Percentiles rank a stretch among this genome's conserved stretches.
These are phyloP conservation scores for Nomia melanderi DNA, from an alignment of 1,140 invertebrate species.

Conservation along the genomic window DNA sequence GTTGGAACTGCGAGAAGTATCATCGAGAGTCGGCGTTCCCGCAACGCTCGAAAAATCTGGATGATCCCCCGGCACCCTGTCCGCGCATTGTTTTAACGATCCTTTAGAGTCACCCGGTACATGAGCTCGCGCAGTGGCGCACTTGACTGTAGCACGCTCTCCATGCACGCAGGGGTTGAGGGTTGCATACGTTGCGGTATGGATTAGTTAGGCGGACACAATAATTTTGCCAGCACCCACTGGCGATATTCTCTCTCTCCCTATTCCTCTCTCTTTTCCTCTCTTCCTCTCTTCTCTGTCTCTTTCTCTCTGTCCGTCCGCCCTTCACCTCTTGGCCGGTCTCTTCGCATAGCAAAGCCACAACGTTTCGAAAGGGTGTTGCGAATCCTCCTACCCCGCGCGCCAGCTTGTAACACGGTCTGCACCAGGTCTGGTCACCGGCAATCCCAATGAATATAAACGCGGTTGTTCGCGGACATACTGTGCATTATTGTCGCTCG, in stretches of 20 bases:
- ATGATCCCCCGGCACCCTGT: slow-evolving; percentile 29
- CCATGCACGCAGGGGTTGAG: slow-evolving; percentile 69
- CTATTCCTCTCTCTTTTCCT: slow-evolving; percentile 6
- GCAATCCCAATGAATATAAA: slow-evolving; percentile 47
- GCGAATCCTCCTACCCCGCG: slow-evolving; percentile 41
- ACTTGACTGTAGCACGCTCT: slow-evolving; percentile 78
- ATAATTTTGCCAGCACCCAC: slow-evolving; percentile 73
- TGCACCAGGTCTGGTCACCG: slow-evolving; percentile 29
- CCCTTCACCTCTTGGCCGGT: slow-evolving; percentile 2
- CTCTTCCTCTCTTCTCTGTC: slow-evolving; percentile 10
- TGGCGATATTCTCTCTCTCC: slow-evolving; percentile 42
- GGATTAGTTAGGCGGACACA: slow-evolving; percentile 78
- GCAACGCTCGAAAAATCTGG: slow-evolving; percentile 32
- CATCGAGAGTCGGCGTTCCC: slow-evolving; percentile 32
- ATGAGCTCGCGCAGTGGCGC: slow-evolving; percentile 71
- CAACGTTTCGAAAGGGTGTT: slow-evolving; percentile 53
- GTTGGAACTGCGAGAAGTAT: slow-evolving; percentile 14
- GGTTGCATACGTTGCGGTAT: slow-evolving; percentile 76
- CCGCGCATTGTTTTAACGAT: slow-evolving; percentile 46
- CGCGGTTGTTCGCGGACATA: slow-evolving; percentile 33
- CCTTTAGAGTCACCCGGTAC: slow-evolving; percentile 67
- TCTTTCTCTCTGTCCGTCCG: slow-evolving; percentile 14
- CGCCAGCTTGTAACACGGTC: slow-evolving; percentile 8
- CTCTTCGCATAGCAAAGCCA: slow-evolving; percentile 45
- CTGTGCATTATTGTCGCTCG: not conserved